These are phyloP conservation scores for Babyrousa celebensis DNA, from an alignment of 2,797 vertebrate genomes.

Conservation along the genomic window DNA sequence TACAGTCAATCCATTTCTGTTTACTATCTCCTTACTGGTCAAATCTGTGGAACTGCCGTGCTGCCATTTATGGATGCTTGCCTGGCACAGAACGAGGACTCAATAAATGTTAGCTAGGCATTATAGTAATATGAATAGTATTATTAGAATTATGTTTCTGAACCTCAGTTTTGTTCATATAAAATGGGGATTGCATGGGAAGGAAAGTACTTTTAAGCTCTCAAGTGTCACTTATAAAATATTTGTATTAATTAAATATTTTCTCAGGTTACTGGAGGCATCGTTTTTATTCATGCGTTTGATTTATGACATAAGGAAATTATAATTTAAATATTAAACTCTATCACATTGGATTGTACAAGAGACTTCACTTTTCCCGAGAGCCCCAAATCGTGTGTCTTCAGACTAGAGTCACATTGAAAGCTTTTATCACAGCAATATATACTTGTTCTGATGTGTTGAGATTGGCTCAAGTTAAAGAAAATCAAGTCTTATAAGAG, in stretches of 20 bases:
- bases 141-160: neutral
- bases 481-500: conserved; percentile 20
- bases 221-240: neutral
- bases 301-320: conserved; percentile 51
- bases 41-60: neutral
- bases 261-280: neutral
- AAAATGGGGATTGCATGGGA: neutral
- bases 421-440: conserved; percentile 14
- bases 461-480: conserved; percentile 36
- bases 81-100: neutral
- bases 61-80: neutral
- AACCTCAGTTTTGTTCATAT: neutral
- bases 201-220: conserved; percentile 38
- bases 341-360: neutral
- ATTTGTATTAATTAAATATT: neutral
- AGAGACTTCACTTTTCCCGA: neutral
- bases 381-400: neutral
- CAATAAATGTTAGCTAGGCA: neutral
- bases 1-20: neutral
- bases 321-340: conserved; percentile 50
- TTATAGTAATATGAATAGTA: neutral
- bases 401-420: neutral
- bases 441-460: neutral
- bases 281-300: neutral
- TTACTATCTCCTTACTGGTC: neutral